Evolutionary conservation across 2,797 vertebrate species (phyloP), one percentile per base, ranked within the genome.

Genomic region (Eremophila alpestris): DNA sequence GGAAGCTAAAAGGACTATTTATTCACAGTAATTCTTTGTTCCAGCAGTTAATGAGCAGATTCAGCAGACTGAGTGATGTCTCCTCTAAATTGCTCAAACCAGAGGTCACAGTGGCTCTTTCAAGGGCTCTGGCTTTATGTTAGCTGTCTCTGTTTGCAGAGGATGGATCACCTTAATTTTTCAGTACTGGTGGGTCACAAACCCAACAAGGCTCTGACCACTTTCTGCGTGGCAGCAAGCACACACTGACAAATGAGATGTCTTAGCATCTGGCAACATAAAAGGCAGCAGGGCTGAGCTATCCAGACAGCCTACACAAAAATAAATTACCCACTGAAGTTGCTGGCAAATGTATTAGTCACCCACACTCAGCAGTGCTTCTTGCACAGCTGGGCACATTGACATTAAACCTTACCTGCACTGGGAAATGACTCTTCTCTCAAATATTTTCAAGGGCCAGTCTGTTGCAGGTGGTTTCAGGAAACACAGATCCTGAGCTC

Each of bases 41-140:
- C 49, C 62, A 89, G 65, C 64, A 94, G 75, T 60, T 94, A 84
- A 92, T 84, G 45, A 90, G 48, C 73, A 91, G 64, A 74, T 93
- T 85, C 78, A 87, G 81, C 62, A 92, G 81, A 48, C 64, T 77
- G 71, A 89, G 46, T 65, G 89, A 85, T 45, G 43, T 60, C 32
- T 88, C 56, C 46, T 74, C 56, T 58, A 58, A 93, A 89, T 22
- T 83, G 75, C 68, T 77, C 60, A 51, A 70, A 77, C 16, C 23
- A 38, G 45, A 85, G 75, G 68, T 91, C 90, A 87, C 40, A 68
- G 64, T 49, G 46, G 78, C 41, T 89, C 68, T 87, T 89, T 71
- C 75, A 82, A 94, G 81, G 81, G 38, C 75, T 38, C 11, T 0
- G 3, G 38, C 64, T 87, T 89, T 87, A 52, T 77, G 68, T 80